Evolutionary conservation across 2,888 invertebrate species (phyloP).

Genomic region (Cosmia trapezina): DNA sequence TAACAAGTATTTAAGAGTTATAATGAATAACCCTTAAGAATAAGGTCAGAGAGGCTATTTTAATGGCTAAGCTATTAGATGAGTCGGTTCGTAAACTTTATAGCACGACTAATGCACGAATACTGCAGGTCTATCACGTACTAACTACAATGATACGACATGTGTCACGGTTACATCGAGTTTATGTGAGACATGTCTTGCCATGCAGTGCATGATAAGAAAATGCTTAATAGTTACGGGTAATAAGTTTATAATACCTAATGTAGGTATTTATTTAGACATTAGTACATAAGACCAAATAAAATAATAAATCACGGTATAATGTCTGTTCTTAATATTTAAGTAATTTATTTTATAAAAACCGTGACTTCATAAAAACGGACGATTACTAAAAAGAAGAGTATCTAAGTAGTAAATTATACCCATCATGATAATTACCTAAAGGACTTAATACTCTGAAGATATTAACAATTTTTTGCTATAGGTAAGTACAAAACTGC

Average conservation of each 20-base stretch:
- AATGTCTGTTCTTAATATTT: slow-evolving; percentile 12
- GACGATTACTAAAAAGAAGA: slow-evolving; percentile 52
- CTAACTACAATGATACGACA: slow-evolving; percentile 18
- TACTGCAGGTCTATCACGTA: slow-evolving; percentile 9
- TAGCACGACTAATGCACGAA: slow-evolving; percentile 3
- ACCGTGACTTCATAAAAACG: slow-evolving; percentile 39
- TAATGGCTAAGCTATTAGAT: slow-evolving; percentile 23
- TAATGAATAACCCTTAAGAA: neutral
- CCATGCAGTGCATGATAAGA: neutral
- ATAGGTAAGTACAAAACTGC: neutral
- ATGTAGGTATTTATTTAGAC: slow-evolving; percentile 6
- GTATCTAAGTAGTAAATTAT: slow-evolving; percentile 24
- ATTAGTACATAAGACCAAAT: slow-evolving; percentile 7
- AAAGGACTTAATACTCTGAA: neutral
- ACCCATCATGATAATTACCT: neutral
- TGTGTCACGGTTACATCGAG: slow-evolving; percentile 22
- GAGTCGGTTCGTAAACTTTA: slow-evolving; percentile 17
- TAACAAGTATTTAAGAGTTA: slow-evolving; percentile 1
- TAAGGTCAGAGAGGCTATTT: slow-evolving; percentile 18
- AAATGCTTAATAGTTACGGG: neutral
- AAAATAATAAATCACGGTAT: slow-evolving; percentile 18
- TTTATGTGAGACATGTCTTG: slow-evolving; percentile 5
- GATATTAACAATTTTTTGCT: slow-evolving; percentile 16
- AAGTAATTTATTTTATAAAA: slow-evolving; percentile 39
- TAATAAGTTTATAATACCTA: neutral